Evolutionary conservation across 2,113 vertebrate genomes (phyloP), one percentile per base, ranked within the genome.

Genomic region (Mustelus asterias): DNA sequence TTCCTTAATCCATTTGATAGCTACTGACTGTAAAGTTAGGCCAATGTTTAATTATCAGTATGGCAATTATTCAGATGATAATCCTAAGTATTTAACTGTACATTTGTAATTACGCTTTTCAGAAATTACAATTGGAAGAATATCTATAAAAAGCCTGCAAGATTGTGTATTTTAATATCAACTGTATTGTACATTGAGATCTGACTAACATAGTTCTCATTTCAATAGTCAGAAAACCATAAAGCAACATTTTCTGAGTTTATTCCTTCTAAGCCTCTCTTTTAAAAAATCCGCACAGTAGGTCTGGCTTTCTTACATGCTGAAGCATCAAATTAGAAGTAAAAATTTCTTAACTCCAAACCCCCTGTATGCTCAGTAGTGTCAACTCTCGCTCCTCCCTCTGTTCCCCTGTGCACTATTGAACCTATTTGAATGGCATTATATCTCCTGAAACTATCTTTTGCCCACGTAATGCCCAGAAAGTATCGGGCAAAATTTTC

Each of bases 1-100:
- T 76, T 95, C 41, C 10, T 95, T 54, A 76, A 72, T 76, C 37
- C 26, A 72, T 72, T 54, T 95, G 94, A 95, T 95, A 95, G 24
- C 41, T 95, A 10, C 94, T 72, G 69, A 72, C 11, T 95, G 69
- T 48, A 95, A 76, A 16, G 94, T 72, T 72, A 95, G 94, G 24
- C 69, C 24, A 54, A 76, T 95, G 44, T 72, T 95, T 76, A 72
- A 95, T 95, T 95, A 95, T 70, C 7, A 58, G 60, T 67, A 65
- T 93, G 33, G 89, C 60, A 93, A 93, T 93, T 67, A 93, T 63
- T 93, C 44, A 24, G 93, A 69, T 33, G 54, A 95, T 54, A 16
- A 65, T 22, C 60, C 16, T 37, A 16, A 33, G 9, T 37, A 65
- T 37, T 65, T 93, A 18, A 65, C 33, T 93, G 7, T 65, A 93